Conservation (phyloP, 2,888 invertebrate genomes). For the Aphidius colemani region DNA sequence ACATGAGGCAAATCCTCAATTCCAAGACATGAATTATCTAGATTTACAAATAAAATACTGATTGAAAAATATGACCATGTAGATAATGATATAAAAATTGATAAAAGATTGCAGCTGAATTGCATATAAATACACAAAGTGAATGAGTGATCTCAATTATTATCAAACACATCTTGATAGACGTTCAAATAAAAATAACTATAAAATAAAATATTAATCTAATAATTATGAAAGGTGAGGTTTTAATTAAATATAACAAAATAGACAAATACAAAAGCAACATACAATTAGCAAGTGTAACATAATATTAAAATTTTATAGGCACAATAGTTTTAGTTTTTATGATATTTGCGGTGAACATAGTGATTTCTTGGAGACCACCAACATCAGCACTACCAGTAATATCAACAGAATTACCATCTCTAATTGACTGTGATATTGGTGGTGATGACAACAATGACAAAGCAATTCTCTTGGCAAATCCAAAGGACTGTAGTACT, state of each 20-base stretch:
- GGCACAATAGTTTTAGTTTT: constrained; percentile 29
- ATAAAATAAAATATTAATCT: background rate
- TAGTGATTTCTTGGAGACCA: background rate
- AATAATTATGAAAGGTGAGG: background rate
- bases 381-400: background rate
- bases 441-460: constrained; percentile 29
- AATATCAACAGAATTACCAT: constrained; percentile 7
- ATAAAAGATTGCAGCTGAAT: background rate
- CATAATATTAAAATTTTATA: constrained; percentile 20
- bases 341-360: constrained; percentile 15
- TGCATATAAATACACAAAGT: too few relatives aligned
- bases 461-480: constrained; percentile 38
- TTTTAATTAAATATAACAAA: background rate
- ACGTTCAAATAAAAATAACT: background rate
- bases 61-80: background rate
- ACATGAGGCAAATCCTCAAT: too few relatives aligned
- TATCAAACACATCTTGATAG: background rate
- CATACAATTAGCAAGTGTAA: background rate
- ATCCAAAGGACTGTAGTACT: constrained; percentile 41
- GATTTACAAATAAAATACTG: too few relatives aligned
- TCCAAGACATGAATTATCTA: too few relatives aligned
- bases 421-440: constrained; percentile 27
- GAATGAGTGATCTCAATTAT: too few relatives aligned
- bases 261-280: background rate
- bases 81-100: constrained; percentile 20